phyloP scores from a whole-genome alignment of 2,113 vertebrate genomes.

The Barbus barbus region DNA sequence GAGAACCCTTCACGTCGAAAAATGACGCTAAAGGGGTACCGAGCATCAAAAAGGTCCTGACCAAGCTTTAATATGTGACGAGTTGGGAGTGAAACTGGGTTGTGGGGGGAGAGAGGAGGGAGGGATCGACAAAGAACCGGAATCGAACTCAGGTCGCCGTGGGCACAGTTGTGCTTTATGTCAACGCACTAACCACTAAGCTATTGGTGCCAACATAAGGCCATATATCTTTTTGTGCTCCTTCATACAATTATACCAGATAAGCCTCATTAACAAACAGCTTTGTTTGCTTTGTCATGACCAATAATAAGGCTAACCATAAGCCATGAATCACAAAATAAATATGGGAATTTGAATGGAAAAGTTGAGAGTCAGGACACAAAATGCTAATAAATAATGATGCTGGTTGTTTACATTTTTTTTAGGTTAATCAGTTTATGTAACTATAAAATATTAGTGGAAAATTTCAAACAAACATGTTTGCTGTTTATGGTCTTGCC shows the following conservation, averaged over 20 bases:
- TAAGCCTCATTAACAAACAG: conserved; percentile 40
- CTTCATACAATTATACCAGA: conserved; percentile 32
- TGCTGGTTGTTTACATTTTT: background rate
- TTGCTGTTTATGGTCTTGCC: too few species aligned
- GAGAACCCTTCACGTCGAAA: too few species aligned
- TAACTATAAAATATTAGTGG: background rate
- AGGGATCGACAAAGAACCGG: too few species aligned
- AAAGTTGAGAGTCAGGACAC: background rate
- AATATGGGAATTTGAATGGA: conserved; percentile 36
- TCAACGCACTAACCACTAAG: too few species aligned
- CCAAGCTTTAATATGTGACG: too few species aligned
- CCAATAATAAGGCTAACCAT: conserved; percentile 30
- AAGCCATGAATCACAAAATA: conserved; percentile 32
- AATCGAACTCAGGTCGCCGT: too few species aligned
- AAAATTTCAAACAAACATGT: background rate
- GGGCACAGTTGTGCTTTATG: too few species aligned
- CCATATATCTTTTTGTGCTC: background rate
- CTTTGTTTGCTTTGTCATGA: conserved; percentile 48
- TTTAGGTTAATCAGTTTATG: background rate
- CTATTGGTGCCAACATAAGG: too few species aligned
- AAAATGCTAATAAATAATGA: background rate
- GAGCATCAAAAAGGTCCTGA: too few species aligned
- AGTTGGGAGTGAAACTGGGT: too few species aligned
- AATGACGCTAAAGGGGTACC: too few species aligned
- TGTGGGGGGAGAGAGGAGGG: too few species aligned